Percentiles rank a stretch among this genome's conserved stretches.
phyloP scores from a whole-genome alignment of 2,797 vertebrate species.

The Neostethus bicornis region DNA sequence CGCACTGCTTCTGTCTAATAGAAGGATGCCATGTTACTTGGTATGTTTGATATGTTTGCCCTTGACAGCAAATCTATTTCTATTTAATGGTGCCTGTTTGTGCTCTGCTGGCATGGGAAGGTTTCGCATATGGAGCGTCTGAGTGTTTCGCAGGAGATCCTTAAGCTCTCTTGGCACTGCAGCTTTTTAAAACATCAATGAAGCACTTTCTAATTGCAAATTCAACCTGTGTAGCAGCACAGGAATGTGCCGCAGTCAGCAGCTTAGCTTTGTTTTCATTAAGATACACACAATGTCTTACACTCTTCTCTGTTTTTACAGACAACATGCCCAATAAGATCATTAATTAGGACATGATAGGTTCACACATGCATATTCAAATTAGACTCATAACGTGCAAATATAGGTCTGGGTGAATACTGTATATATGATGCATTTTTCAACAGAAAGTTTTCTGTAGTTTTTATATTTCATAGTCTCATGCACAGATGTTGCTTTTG shows the following conservation, averaged over 20 bases:
- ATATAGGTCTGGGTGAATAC: background rate
- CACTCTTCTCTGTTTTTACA: conserved; percentile 38
- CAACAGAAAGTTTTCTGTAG: background rate
- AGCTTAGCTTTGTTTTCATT: conserved; percentile 75
- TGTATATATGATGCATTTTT: background rate
- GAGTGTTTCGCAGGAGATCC: conserved; percentile 33
- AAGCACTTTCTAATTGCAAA: conserved; percentile 74
- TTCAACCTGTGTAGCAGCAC: conserved; percentile 74
- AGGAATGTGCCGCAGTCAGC: conserved; percentile 77
- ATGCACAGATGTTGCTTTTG: background rate
- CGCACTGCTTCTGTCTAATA: conserved; percentile 25
- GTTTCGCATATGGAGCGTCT: conserved; percentile 6
- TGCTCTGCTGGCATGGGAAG: conserved; percentile 18
- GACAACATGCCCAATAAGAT: conserved; percentile 33
- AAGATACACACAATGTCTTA: conserved; percentile 51
- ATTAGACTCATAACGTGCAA: conserved; percentile 2
- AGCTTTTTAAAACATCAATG: conserved; percentile 55
- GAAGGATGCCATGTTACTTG: conserved; percentile 40
- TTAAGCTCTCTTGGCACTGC: conserved; percentile 48
- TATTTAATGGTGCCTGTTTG: conserved; percentile 47
- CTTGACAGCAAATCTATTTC: conserved; percentile 65
- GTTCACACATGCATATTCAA: background rate
- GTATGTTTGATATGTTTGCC: conserved; percentile 68
- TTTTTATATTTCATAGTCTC: conserved; percentile 7
- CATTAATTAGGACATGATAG: conserved; percentile 38